Evolutionary conservation across 2,888 invertebrate genomes (phyloP).

Genomic region (Diadromus collaris): DNA sequence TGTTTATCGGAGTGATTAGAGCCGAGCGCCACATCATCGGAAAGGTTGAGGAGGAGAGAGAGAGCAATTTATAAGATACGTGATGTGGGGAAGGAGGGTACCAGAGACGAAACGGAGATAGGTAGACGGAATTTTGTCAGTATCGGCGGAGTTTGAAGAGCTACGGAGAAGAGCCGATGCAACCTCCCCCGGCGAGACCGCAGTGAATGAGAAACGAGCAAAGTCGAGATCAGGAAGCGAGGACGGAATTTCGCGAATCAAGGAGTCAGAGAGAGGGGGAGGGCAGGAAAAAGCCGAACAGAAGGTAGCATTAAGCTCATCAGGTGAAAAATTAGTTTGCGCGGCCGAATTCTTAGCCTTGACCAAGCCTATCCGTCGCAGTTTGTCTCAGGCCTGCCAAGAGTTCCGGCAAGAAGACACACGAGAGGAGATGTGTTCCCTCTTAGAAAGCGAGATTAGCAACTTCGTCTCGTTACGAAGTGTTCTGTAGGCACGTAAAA

Average conservation of each 20-base stretch:
- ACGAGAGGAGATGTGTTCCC: no score
- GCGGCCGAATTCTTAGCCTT: no score
- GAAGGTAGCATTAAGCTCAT: no score
- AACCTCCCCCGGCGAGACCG: background rate
- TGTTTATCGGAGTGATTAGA: conserved; percentile 4
- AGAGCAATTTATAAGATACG: background rate
- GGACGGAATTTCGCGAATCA: background rate
- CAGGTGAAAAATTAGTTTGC: no score
- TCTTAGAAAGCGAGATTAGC: no score
- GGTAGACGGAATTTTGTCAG: background rate
- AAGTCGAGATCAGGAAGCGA: no score
- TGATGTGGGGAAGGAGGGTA: background rate
- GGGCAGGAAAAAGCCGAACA: no score
- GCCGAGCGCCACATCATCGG: background rate
- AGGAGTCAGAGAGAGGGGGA: background rate
- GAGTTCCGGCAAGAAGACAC: no score
- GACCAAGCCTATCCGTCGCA: no score
- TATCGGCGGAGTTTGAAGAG: background rate
- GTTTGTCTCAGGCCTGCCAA: no score
- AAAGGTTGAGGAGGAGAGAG: background rate
- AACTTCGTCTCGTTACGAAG: no score
- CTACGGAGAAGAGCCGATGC: background rate
- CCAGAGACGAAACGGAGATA: background rate
- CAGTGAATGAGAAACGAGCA: background rate
- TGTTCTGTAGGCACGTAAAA: no score